Percentiles rank a stretch among this genome's conserved stretches.
Evolutionary conservation across 2,113 vertebrate genomes (phyloP).

Genomic region (Murina feae): DNA sequence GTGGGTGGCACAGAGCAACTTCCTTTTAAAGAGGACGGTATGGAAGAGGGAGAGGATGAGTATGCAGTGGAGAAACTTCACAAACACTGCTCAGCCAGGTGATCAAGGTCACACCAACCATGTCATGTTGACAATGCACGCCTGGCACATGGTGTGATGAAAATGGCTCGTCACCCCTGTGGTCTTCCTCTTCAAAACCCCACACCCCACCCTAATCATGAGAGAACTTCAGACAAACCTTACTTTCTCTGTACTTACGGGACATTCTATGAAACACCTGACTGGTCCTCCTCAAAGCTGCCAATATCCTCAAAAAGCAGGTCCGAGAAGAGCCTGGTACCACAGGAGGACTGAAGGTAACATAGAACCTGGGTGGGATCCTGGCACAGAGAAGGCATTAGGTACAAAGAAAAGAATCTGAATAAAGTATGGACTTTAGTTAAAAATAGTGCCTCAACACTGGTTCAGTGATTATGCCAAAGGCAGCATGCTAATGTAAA

Average conservation of each 20-base stretch:
- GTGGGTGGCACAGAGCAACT: rapidly evolving
- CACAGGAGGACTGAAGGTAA: not conserved
- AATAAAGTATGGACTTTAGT: not conserved
- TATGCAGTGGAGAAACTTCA: not conserved
- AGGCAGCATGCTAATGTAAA: not conserved
- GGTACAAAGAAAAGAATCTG: not conserved
- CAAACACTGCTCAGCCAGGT: not conserved
- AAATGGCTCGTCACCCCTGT: not conserved
- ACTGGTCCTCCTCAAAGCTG: not conserved
- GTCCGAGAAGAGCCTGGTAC: not conserved
- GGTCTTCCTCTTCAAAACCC: not conserved
- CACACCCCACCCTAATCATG: not conserved
- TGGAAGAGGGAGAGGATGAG: too few species aligned
- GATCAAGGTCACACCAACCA: not conserved
- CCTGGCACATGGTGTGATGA: not conserved
- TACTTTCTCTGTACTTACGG: not conserved
- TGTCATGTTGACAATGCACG: too few species aligned
- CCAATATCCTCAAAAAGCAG: not conserved
- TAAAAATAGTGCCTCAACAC: not conserved
- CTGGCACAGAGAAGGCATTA: not conserved
- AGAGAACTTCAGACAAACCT: not conserved
- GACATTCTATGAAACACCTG: not conserved
- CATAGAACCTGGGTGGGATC: not conserved
- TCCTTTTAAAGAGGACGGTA: not conserved
- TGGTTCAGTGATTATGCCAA: not conserved